These are phyloP conservation scores for Benitochromis conjunctus DNA, from an alignment of 2,113 vertebrate species.

Conservation along the genomic window DNA sequence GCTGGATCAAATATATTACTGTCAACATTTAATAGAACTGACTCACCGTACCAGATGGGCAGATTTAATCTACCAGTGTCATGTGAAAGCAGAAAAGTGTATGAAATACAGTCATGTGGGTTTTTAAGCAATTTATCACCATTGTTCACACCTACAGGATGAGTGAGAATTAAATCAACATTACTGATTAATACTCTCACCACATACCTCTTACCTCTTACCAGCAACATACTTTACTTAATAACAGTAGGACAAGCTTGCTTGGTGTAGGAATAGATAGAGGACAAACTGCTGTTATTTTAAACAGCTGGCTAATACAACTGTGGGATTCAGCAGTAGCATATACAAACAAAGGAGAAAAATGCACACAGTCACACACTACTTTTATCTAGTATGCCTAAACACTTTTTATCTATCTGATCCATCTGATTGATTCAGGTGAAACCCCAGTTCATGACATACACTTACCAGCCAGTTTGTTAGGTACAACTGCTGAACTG, in stretches of 20 bases:
- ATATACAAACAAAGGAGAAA: not conserved
- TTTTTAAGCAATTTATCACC: not conserved
- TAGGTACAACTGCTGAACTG: not conserved
- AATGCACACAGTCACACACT: not conserved
- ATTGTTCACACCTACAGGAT: not conserved
- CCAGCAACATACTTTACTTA: not conserved
- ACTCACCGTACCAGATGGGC: conserved; percentile 31
- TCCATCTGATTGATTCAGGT: not conserved
- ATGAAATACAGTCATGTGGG: not conserved
- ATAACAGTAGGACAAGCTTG: not conserved
- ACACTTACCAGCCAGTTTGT: not conserved
- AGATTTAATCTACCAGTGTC: conserved; percentile 5
- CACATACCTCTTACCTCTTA: not conserved
- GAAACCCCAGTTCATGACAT: not conserved
- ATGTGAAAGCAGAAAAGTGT: not conserved
- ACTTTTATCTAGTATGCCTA: not conserved
- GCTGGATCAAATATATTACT: conserved; percentile 36
- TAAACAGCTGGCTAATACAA: not conserved
- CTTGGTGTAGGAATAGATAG: not conserved
- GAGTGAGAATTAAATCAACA: not conserved
- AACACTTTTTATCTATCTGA: not conserved
- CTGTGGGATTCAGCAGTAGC: too few species aligned
- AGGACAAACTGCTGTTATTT: too few species aligned
- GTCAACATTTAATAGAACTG: conserved; percentile 30
- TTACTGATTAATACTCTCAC: not conserved